Evolutionary conservation across 2,797 vertebrate species (phyloP).

Genomic region (Chiloscyllium punctatum): DNA sequence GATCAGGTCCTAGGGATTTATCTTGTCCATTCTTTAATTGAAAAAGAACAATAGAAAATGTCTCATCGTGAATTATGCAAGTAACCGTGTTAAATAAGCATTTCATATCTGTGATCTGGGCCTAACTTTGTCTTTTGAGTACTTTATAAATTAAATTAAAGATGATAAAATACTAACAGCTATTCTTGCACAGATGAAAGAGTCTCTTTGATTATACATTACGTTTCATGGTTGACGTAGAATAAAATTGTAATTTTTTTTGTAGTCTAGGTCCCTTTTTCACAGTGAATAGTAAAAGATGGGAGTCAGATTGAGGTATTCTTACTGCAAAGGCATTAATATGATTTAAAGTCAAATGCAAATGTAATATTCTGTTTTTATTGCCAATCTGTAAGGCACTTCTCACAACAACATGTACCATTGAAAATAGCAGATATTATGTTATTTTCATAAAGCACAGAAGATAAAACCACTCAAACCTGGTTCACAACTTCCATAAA

Average conservation of each 20-base stretch:
- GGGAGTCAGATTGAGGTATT: neutral
- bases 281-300: neutral
- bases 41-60: neutral
- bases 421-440: neutral
- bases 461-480: neutral
- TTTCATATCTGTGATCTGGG: neutral
- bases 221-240: neutral
- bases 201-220: neutral
- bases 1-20: too few relatives aligned
- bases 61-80: neutral
- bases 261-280: neutral
- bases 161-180: neutral
- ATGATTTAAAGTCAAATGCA: neutral
- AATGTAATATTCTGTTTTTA: constrained; percentile 4
- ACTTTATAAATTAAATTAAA: neutral
- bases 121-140: neutral
- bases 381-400: neutral
- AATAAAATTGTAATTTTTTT: neutral
- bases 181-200: neutral
- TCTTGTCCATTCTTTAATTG: neutral
- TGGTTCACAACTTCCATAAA: neutral
- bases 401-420: neutral
- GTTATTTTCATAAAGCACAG: neutral
- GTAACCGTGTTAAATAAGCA: neutral
- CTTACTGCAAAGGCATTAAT: neutral